These are phyloP conservation scores for Monochamus alternatus DNA, from an alignment of 2,888 invertebrate species.

Conservation along the genomic window DNA sequence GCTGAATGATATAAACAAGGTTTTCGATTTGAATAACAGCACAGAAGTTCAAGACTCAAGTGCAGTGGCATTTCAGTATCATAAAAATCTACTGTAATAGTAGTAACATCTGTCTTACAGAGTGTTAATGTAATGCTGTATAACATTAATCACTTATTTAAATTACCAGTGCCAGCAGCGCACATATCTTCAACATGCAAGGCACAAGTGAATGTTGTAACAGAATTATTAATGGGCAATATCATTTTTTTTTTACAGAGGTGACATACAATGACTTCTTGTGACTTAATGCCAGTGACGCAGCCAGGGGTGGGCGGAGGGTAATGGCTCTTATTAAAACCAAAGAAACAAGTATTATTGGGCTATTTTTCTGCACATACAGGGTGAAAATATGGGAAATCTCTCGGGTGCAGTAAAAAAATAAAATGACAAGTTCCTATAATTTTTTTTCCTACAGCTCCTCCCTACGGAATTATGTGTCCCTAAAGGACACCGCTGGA, in stretches of 20 bases:
- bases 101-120: slow-evolving; percentile 19
- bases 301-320: no score
- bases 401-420: no score
- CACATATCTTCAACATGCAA: slow-evolving; percentile 10
- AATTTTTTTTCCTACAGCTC: no score
- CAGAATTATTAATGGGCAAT: slow-evolving; percentile 1
- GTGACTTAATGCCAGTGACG: neutral
- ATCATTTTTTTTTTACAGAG: no score
- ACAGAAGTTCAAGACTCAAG: slow-evolving; percentile 23
- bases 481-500: no score
- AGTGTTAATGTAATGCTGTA: slow-evolving; percentile 32
- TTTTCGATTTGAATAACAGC: slow-evolving; percentile 6
- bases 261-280: neutral
- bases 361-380: no score
- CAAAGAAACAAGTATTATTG: no score
- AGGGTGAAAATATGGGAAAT: no score
- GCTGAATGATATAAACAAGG: slow-evolving; percentile 3
- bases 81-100: slow-evolving; percentile 27
- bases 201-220: slow-evolving; percentile 1
- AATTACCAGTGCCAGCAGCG: slow-evolving; percentile 17
- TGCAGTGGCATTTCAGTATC: slow-evolving; percentile 3
- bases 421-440: no score
- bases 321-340: no score
- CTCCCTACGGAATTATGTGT: no score
- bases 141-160: slow-evolving; percentile 29